Evolutionary conservation across 2,797 vertebrate genomes (phyloP), one percentile per base, ranked within the genome.

Genomic region (Cetoscarus ocellatus): DNA sequence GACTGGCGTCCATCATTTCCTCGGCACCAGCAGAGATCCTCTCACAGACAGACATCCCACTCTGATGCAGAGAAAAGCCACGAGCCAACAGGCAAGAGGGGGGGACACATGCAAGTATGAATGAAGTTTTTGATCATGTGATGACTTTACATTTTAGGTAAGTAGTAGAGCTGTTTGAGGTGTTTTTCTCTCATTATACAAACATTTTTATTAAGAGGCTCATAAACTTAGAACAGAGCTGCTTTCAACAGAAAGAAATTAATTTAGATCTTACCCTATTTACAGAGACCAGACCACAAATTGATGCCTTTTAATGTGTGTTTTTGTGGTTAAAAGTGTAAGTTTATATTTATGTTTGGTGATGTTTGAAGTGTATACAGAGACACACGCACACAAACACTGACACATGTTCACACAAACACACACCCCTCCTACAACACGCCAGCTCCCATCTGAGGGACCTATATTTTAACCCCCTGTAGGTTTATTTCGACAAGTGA

Each of bases 1-100:
- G 73, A 83, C 73, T 61, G 44, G 56, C 15, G 47, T 64, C 77
- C 81, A 86, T 89, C 75, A 77, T 87, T 78, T 63, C 47, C 56
- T 49, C 40, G 1, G 43, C 34, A 27, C 7, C 48, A 50, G 27
- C 60, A 36, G 34, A 61, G 58, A 64, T 72, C 71, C 63, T 73
- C 54, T 27, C 3, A 35, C 17, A 47, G 58, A n/a, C 34, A 61
- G 59, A 39, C 68, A 63, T 85, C 84, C 63, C 49, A 77, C 66
- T 48, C 49, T 55, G 70, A 56, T 53, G 42, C 39, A 53, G 59
- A 44, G 74, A 68, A 66, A 64, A 27, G 13, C 14, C 40, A 71
- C 15, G 19, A 55, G 5, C 39, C 43, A 13, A 15, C 49, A 47
- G 50, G 43, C 47, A 34, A 64, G 27, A 47, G 58, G 49, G 59